Evolutionary conservation across 1,140 invertebrate species (phyloP).

Genomic region (Drosophila jambulina): DNA sequence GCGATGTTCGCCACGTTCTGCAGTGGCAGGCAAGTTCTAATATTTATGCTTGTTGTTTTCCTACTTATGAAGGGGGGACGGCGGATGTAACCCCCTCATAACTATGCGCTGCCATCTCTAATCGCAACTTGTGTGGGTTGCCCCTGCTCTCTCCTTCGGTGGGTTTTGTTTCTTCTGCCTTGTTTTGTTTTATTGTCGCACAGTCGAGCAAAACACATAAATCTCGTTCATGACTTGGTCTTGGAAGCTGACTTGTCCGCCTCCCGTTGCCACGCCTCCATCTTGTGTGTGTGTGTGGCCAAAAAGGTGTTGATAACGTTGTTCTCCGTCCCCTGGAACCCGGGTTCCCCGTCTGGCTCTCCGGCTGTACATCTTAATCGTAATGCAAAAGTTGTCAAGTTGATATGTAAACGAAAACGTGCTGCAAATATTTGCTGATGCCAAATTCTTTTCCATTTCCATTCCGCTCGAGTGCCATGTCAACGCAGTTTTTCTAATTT

Average conservation of each 20-base stretch:
- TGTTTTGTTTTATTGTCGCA: constrained; percentile 82
- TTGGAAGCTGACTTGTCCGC: constrained; percentile 44
- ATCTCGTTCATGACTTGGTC: constrained; percentile 78
- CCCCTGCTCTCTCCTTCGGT: constrained; percentile 1
- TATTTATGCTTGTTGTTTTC: constrained; percentile 66
- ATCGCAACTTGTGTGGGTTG: constrained; percentile 71
- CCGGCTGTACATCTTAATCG: constrained; percentile 79
- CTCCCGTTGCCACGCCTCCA: constrained; percentile 21
- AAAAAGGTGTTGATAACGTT: constrained; percentile 80
- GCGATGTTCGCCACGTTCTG: constrained; percentile 53
- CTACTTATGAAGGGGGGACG: constrained; percentile 2
- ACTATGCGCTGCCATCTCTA: constrained; percentile 73
- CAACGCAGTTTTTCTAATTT: constrained; percentile 55
- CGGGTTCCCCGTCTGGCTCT: constrained; percentile 14
- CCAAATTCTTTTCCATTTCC: constrained; percentile 60
- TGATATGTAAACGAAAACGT: constrained; percentile 83
- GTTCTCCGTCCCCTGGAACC: constrained; percentile 25
- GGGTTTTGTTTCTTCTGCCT: constrained; percentile 66
- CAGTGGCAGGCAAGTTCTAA: constrained; percentile 38
- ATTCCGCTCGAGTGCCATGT: constrained; percentile 31
- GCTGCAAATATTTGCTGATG: constrained; percentile 80
- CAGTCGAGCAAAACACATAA: constrained; percentile 82
- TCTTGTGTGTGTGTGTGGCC: constrained; percentile 46
- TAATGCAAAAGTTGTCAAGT: constrained; percentile 82
- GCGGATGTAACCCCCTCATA: constrained; percentile 50